These are phyloP conservation scores for Acestrorhynchus altus DNA, from an alignment of 2,797 vertebrate species.

Conservation along the genomic window DNA sequence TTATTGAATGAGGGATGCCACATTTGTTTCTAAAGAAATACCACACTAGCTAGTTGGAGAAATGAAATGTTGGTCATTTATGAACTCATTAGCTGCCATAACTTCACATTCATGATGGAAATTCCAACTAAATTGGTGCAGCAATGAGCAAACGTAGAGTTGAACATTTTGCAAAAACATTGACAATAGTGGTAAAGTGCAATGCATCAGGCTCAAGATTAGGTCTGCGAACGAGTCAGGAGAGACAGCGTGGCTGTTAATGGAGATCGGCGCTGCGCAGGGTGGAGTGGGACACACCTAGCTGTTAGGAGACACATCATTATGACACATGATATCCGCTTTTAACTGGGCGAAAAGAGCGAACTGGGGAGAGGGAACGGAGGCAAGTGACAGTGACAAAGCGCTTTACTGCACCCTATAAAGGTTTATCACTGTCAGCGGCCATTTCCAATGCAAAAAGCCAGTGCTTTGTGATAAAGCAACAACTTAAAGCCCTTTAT, in stretches of 20 bases:
- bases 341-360: conserved; percentile 55
- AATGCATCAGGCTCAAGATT: conserved; percentile 35
- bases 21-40: background rate
- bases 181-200: conserved; percentile 13
- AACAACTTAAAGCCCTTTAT: conserved; percentile 84
- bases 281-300: conserved; percentile 46
- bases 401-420: conserved; percentile 70
- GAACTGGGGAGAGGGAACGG: conserved; percentile 41
- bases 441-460: conserved; percentile 79
- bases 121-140: conserved; percentile 6
- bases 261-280: conserved; percentile 36
- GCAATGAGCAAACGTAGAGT: conserved; percentile 25
- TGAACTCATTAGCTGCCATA: background rate
- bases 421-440: conserved; percentile 82
- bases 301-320: conserved; percentile 61
- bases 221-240: conserved; percentile 1
- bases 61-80: background rate
- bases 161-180: conserved; percentile 23
- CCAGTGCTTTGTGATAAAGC: conserved; percentile 80
- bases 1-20: background rate
- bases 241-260: conserved; percentile 46
- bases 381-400: conserved; percentile 80
- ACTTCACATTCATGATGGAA: conserved; percentile 5
- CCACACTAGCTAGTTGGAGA: background rate
- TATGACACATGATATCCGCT: conserved; percentile 64